Conservation (phyloP, 2,113 vertebrate species). For the Sander lucioperca region DNA sequence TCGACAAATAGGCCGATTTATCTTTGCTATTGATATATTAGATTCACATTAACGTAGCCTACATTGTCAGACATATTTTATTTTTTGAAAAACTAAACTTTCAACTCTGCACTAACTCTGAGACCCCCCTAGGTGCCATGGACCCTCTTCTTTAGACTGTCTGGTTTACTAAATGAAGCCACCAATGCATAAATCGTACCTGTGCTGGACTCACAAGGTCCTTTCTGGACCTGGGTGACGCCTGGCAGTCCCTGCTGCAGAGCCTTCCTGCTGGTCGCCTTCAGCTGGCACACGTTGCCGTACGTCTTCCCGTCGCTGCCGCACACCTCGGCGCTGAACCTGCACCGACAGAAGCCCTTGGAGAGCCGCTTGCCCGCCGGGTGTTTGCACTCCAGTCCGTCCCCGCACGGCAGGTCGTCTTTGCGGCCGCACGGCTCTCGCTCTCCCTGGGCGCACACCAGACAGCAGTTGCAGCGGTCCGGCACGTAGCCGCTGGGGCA, state of each 20-base stretch:
- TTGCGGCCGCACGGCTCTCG: constrained; percentile 89
- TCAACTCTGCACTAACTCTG: too few species aligned
- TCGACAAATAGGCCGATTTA: too few species aligned
- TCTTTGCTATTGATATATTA: too few species aligned
- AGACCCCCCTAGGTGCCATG: too few species aligned
- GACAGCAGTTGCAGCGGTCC: constrained; percentile 93
- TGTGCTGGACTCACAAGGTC: constrained; percentile 85
- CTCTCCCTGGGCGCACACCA: constrained; percentile 91
- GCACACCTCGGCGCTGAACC: constrained; percentile 86
- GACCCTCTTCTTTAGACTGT: too few species aligned
- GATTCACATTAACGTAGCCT: too few species aligned
- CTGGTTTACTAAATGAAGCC: background rate
- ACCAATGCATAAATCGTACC: constrained; percentile 83
- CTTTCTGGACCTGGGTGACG: constrained; percentile 86
- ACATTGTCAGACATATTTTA: too few species aligned
- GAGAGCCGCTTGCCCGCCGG: constrained; percentile 81
- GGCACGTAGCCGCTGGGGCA: constrained; percentile 93
- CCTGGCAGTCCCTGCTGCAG: constrained; percentile 86
- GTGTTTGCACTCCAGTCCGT: constrained; percentile 90
- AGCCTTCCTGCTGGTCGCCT: constrained; percentile 88
- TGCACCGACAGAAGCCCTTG: constrained; percentile 90
- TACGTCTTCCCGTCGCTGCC: constrained; percentile 92
- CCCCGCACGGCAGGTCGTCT: constrained; percentile 90
- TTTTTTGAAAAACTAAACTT: too few species aligned
- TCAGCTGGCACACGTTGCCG: constrained; percentile 90